Percentiles rank a stretch among this genome's conserved stretches.
Evolutionary conservation across 2,113 vertebrate species (phyloP).

Genomic region (Ciconia boyciana): DNA sequence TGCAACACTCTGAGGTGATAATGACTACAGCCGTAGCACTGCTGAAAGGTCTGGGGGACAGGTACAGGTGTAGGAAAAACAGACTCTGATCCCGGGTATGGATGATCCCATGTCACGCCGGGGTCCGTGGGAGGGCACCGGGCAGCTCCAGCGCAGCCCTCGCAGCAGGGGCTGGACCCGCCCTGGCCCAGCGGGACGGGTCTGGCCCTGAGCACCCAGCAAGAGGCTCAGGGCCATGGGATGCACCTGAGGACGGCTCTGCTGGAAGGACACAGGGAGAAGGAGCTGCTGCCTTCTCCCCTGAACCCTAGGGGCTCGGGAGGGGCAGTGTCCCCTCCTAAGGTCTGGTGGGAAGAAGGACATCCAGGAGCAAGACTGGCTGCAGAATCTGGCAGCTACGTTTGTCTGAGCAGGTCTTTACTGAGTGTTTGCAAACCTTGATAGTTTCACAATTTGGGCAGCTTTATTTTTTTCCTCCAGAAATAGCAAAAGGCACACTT

Average conservation of each 20-base stretch:
- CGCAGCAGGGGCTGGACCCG: not conserved
- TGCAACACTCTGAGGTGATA: not conserved
- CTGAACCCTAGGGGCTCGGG: fast-evolving
- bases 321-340: not conserved
- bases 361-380: not conserved
- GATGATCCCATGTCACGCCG: fast-evolving
- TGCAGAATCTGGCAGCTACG: not conserved
- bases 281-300: not conserved
- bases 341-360: not conserved
- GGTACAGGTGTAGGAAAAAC: not conserved
- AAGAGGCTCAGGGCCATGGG: not conserved
- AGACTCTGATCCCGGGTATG: fast-evolving
- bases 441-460: not conserved
- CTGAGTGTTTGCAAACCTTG: not conserved
- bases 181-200: fast-evolving
- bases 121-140: not conserved
- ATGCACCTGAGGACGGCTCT: fast-evolving
- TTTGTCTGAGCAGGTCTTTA: not conserved
- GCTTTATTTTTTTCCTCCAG: not conserved
- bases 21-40: not conserved
- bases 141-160: not conserved
- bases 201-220: not conserved
- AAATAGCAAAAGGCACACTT: not conserved
- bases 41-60: not conserved
- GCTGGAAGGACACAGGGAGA: not conserved